Evolutionary conservation across 2,113 vertebrate genomes (phyloP), one percentile per base, ranked within the genome.

Genomic region (Corythornis cristatus): DNA sequence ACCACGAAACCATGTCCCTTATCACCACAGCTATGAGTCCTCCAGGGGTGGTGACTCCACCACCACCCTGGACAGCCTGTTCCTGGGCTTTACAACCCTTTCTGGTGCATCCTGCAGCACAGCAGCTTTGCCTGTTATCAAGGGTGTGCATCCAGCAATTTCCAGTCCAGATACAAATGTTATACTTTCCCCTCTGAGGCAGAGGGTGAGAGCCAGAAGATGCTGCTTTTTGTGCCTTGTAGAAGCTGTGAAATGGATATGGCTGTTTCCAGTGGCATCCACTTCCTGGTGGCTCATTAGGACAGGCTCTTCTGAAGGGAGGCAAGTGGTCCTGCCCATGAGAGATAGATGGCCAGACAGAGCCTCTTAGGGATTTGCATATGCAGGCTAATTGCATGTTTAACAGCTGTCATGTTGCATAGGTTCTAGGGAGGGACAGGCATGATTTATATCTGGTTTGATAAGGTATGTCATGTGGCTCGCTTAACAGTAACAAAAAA

Each of bases 371-470:
- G 0, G 86, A 66, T 89, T 84, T 86, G 79, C 71, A 91, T 74
- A 84, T 74, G 86, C 18, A 25, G 58, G n/a, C 85, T 94, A 96
- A 77, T 84, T 73, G 66, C 50, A 22, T 68, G 66, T 86, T 92
- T 93, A 93, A 89, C 77, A 86, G 58, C 54, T 88, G 48, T 40
- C 1, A 5, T 21, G 51, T 76, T 88, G 54, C 22, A 2, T 2
- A 22, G 75, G n/a, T 66, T 60, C 73, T 62, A 26, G 40, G 67
- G 50, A 74, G 70, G 50, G 22, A 15, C 65, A 73, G 75, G 25
- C 20, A 9, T 86, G 68, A 71, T 83, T 89, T 90, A 89, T 35
- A 22, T 83, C 83, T 79, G 74, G 17, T 88, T 91, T 92, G 89
- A 67, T 95, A 88, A 89, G 67, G 46, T 28, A 23, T 23, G 60